Base-by-base conservation (phyloP, 1,140 invertebrate genomes). In the Frieseomelitta varia region DNA sequence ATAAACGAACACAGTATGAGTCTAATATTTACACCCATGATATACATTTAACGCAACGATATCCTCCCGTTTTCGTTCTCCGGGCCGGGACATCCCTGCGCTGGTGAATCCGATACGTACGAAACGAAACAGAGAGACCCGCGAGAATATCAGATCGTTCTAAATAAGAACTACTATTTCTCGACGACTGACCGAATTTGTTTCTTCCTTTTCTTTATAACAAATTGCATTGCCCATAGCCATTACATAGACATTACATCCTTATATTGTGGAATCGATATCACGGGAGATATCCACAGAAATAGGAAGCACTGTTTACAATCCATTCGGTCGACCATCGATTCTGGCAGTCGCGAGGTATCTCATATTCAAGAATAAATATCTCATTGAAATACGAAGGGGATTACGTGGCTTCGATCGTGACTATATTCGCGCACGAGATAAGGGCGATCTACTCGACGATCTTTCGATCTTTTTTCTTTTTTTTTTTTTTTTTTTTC, bases 21-120 rank as follows among this genome's bases (percentile, higher is more conserved):
- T 87, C 81, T 90, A 90, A 78, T 90, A 90, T 90, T 89, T 90
- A 90, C 88, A 90, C 77, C 71, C 58, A 74, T 67, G 65, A 76
- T 75, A 85, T 47, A 77, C 80, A 80, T 83, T 51, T 67, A 83
- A 89, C 87, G 80, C 77, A 88, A 85, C 39, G 76, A 89, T 47
- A 69, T 84, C 76, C 72, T 67, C 72, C 78, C 24, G n/a, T 27
- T 68, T 24, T 71, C 51, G 21, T 58, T 39, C 24, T 58, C 56
- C 56, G 39, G 27, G 68, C 78, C 61, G 81, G 63, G 78, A 85
- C 68, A 81, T 71, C 67, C 34, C 72, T 84, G 56, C 82, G 69
- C 75, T 71, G 27, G 74, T 67, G 58, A n/a, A 47, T 74, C 51
- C 65, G 39, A 79, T n/a, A 69, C 75, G 30, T n/a, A 34, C 24